Conservation (phyloP, 2,797 vertebrate species). For the Silurus aristotelis region DNA sequence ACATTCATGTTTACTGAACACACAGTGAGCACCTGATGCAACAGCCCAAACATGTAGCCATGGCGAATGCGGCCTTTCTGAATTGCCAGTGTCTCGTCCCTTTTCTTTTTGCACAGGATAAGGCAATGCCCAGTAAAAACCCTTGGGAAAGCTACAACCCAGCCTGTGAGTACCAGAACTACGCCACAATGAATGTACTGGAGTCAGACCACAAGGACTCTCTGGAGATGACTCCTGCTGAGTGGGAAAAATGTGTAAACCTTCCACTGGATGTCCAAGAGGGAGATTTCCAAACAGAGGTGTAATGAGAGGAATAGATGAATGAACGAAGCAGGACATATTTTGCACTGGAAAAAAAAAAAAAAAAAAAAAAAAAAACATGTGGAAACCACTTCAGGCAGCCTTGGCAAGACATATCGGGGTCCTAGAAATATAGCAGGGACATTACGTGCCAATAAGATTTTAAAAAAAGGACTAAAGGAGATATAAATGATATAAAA, state of each 20-base stretch:
- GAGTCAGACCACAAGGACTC: constrained; percentile 93
- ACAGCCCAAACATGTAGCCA: background rate
- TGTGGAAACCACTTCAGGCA: constrained; percentile 86
- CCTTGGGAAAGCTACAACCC: constrained; percentile 99
- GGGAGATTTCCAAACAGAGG: constrained; percentile 99
- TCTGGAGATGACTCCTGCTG: constrained; percentile 96
- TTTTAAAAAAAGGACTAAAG: constrained; percentile 63
- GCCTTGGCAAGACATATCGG: constrained; percentile 87
- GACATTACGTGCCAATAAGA: constrained; percentile 87
- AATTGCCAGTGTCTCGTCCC: constrained; percentile 51
- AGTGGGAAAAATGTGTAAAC: constrained; percentile 99
- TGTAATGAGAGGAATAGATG: constrained; percentile 70
- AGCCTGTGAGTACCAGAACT: constrained; percentile 98
- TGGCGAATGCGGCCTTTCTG: background rate
- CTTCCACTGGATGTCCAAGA: constrained; percentile 98
- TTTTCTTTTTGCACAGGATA: constrained; percentile 82
- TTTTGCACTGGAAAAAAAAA: constrained; percentile 83
- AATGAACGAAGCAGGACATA: constrained; percentile 66
- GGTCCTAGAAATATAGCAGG: constrained; percentile 87
- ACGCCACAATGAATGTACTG: constrained; percentile 98
- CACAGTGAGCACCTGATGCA: background rate
- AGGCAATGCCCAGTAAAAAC: constrained; percentile 91
- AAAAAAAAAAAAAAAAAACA: no score
- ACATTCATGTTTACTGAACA: background rate
- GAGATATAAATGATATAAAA: constrained; percentile 51